Percentiles rank a stretch among this genome's conserved stretches.
Evolutionary conservation across 2,888 invertebrate genomes (phyloP).

Genomic region (Argyresthia goedartella): DNA sequence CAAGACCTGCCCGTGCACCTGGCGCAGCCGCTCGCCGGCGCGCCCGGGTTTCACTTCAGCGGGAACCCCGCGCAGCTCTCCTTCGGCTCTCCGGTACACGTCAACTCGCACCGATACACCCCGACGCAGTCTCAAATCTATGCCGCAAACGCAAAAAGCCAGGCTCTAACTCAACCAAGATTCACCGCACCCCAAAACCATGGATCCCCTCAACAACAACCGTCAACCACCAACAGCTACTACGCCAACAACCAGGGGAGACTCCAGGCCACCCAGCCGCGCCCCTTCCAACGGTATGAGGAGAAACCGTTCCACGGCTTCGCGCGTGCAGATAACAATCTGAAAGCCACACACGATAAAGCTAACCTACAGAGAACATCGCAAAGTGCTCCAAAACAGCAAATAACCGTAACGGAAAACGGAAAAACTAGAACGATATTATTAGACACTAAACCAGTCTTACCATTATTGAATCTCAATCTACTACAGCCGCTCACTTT

Average conservation of each 20-base stretch:
- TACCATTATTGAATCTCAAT: conserved; percentile 48
- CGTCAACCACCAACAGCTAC: conserved; percentile 32
- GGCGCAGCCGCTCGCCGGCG: conserved; percentile 42
- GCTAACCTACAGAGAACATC: background rate
- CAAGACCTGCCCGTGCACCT: conserved; percentile 54
- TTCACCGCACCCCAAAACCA: background rate
- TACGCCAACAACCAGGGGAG: conserved; percentile 19
- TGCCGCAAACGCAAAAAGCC: conserved; percentile 27
- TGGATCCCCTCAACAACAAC: conserved; percentile 27
- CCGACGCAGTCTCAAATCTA: conserved; percentile 32
- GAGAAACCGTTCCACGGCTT: conserved; percentile 13
- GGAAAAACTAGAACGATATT: conserved; percentile 45
- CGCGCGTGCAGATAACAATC: background rate
- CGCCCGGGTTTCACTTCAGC: conserved; percentile 30
- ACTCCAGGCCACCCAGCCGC: background rate
- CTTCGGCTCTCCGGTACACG: background rate
- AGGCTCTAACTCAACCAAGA: conserved; percentile 6
- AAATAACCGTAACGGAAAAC: conserved; percentile 35
- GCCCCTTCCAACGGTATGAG: conserved; percentile 23
- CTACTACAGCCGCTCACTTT: conserved; percentile 56
- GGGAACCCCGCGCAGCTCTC: conserved; percentile 12
- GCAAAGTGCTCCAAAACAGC: conserved; percentile 19
- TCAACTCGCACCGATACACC: conserved; percentile 17
- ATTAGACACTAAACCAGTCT: conserved; percentile 39
- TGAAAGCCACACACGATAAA: background rate